Base-by-base conservation (phyloP, 2,113 vertebrate species). In the Macroglossus sobrinus region DNA sequence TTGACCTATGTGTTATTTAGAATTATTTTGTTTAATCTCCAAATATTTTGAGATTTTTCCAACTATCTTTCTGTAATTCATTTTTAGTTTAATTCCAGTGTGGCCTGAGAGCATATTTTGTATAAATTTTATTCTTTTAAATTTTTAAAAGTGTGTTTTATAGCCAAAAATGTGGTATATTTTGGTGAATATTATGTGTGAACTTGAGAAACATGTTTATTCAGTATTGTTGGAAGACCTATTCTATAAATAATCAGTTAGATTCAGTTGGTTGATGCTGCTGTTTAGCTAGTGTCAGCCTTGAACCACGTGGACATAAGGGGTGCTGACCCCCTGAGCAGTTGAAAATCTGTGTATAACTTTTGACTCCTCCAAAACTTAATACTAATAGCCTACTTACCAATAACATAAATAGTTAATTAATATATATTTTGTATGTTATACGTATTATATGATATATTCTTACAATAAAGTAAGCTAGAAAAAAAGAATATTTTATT, bases 21-120 rank as follows among this genome's bases (percentile, higher is more conserved):
- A 71, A 88, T 13, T 91, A 30, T 86, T 21, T 71, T 50, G 5
- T 71, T 93, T 79, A 87, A 91, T 84, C 4, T 90, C 53, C 53
- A 95, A 87, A 26, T 84, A 61, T 95, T 84, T 95, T 50, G 76
- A 30, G n/a, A 59, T 84, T 84, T 74, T 87, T 53, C 35, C 26
- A 79, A 24, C 19, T 78, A 24, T 64, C 59, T 90, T 66, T 84
- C 26, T 88, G 30, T 78, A 91, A 35, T 43, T 72, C 35, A 86
- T 95, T 88, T 93, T 55, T 53, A 68, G 57, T 96, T 93, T 74
- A 93, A 84, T 93, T 59, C 19, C 40, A 59, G 0, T 55, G 18
- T 74, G 12, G 33, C 61, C 76, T 26, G 18, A 93, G 18, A 47
- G 22, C 43, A 64, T 69, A 57, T 26, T n/a, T 82, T 47, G 18